Evolutionary conservation across 2,888 invertebrate genomes (phyloP), one percentile per base, ranked within the genome.

Genomic region (Metopia argyrocephala): DNA sequence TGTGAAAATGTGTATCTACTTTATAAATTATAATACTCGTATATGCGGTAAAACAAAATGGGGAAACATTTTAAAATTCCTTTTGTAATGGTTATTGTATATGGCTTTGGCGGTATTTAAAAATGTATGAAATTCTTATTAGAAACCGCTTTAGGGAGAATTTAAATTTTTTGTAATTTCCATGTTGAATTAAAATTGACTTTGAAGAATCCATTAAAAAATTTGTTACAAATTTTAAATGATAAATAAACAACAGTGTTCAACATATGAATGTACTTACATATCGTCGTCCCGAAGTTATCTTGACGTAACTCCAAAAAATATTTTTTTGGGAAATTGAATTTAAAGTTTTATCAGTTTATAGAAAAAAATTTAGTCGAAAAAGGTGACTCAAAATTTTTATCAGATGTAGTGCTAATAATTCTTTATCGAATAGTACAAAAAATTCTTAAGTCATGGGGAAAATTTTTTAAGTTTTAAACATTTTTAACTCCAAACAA

Each of bases 181-280:
- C 38, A 38, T 38, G 38, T 38, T 38, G 38, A 12, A 4, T 15
- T 27, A 18, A 15, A 38, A 56, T 73, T 76, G 56, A 48, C 31
- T 45, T 66, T 15, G 75, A 59, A 48, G 52, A 70, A 61, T 59
- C 71, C 78, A 71, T 61, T 66, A 61, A 71, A 56, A 57, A 78
- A 57, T 52, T 70, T 61, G 48, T 27, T 50, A 65, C 27, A 76
- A 70, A 57, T 50, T 57, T 28, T 21, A 61, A 21, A 76, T 46
- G 12, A 38, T 38, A 38, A 38, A 38, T 15, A 38, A 21, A 31
- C 23, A 56, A 45, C 38, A 9, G 57, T 12, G 21, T n/a, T 7
- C n/a, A 7, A 46, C 15, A 27, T 15, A 2, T 57, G 46, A 56
- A 45, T 25, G 57, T 57, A 18, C 9, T 25, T 68, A 21, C 12